Percentiles rank a stretch among this genome's conserved stretches.
phyloP scores from a whole-genome alignment of 1,140 invertebrate species.

The Cydia pomonella region DNA sequence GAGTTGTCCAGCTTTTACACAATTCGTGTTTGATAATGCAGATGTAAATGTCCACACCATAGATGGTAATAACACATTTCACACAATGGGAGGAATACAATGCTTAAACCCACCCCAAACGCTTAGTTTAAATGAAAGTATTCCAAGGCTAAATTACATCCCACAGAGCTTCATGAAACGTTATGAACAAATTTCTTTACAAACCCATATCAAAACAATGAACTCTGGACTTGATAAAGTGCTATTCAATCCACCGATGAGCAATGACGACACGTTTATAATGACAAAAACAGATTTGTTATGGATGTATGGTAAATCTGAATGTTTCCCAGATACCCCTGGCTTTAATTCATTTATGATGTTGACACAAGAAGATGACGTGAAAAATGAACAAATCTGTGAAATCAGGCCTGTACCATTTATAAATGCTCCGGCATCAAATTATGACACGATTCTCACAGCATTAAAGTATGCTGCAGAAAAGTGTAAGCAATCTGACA shows the following conservation, averaged over 20 bases:
- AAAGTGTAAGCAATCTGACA: background rate
- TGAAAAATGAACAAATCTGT: background rate
- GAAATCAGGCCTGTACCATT: background rate
- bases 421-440: background rate
- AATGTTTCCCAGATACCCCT: background rate
- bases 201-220: background rate
- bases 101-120: background rate
- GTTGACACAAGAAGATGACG: background rate
- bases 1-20: too few relatives aligned
- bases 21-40: too few relatives aligned
- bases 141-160: background rate
- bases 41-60: background rate
- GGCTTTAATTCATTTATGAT: background rate
- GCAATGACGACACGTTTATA: background rate
- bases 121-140: background rate
- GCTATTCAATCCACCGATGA: background rate
- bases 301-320: background rate
- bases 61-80: background rate
- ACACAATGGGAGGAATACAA: background rate
- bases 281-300: background rate
- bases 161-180: background rate
- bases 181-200: background rate
- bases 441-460: background rate
- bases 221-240: background rate
- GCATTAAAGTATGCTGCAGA: background rate